These are phyloP conservation scores for Shargacucullia verbasci DNA, from an alignment of 2,888 invertebrate species.

Conservation along the genomic window DNA sequence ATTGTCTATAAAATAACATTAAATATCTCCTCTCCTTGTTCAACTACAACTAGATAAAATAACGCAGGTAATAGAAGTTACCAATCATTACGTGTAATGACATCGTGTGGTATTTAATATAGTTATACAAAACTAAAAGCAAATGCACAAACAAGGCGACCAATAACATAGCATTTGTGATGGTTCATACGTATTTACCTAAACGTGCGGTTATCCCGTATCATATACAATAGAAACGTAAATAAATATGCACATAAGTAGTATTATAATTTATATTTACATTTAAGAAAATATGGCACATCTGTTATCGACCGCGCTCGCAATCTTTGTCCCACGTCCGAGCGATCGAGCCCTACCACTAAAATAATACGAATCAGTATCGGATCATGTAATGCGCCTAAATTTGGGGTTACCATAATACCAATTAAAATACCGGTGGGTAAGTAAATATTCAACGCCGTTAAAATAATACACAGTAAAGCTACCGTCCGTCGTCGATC, in stretches of 20 bases:
- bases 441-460: slow-evolving; percentile 83
- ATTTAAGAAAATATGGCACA: slow-evolving; percentile 89
- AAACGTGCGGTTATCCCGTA: slow-evolving; percentile 67
- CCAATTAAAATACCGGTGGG: slow-evolving; percentile 89
- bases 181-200: slow-evolving; percentile 74
- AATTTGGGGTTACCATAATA: slow-evolving; percentile 82
- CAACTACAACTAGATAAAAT: slow-evolving; percentile 60
- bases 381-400: slow-evolving; percentile 76
- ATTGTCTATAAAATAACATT: slow-evolving; percentile 52
- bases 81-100: slow-evolving; percentile 57
- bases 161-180: slow-evolving; percentile 79
- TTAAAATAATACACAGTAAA: slow-evolving; percentile 72
- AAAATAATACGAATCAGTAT: slow-evolving; percentile 72
- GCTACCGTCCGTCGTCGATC: slow-evolving; percentile 68
- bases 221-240: slow-evolving; percentile 76
- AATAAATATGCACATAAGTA: slow-evolving; percentile 87
- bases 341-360: slow-evolving; percentile 73
- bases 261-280: slow-evolving; percentile 87
- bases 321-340: slow-evolving; percentile 61
- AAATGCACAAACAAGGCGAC: slow-evolving; percentile 86
- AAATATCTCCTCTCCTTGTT: slow-evolving; percentile 58
- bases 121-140: slow-evolving; percentile 80
- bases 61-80: slow-evolving; percentile 61
- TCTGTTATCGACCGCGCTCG: slow-evolving; percentile 85
- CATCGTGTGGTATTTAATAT: slow-evolving; percentile 65